Evolutionary conservation across 1,140 invertebrate genomes (phyloP), one percentile per base, ranked within the genome.

Genomic region (Heliothis subflexa): DNA sequence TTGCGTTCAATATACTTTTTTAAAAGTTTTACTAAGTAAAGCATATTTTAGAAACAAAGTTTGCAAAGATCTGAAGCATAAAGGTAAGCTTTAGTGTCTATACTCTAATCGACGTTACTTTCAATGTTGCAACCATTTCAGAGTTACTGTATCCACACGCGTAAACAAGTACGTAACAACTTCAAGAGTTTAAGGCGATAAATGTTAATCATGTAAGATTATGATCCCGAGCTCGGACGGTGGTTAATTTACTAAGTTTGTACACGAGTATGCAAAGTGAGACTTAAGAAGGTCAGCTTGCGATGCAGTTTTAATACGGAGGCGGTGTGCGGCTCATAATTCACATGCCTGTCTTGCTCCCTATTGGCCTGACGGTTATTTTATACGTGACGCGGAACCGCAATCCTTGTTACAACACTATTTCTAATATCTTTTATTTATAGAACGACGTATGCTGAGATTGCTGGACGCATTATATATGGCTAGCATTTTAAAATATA

Each of bases 341-440:
- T 91, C 85, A 88, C 82, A 89, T 89, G 88, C 85, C 81, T 86
- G 88, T 88, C 89, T 85, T 88, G 86, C 82, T 90, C 85, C 85
- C 88, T 78, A 85, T 87, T 92, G 88, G 87, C 82, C 80, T 87
- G 78, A 87, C 87, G 85, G 86, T 92, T 91, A 93, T 93, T 90
- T 91, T 87, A 89, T 89, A 93, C 90, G 91, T 93, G 90, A 91
- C 84, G 47, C 77, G 81, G 83, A 88, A 88, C 84, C 89, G 78
- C 82, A 88, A 89, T 89, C 75, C 79, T 64, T 75, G 79, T 70
- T 75, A 76, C 76, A 82, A 79, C 86, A 83, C 80, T 83, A 84
- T 84, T 82, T 86, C 74, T 88, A 88, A 87, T 87, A 83, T 85
- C 77, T 85, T 88, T 86, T 85, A 82, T 87, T 87, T 86, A 71